Conservation (phyloP, 2,888 invertebrate genomes). For the Aromia moschata region DNA sequence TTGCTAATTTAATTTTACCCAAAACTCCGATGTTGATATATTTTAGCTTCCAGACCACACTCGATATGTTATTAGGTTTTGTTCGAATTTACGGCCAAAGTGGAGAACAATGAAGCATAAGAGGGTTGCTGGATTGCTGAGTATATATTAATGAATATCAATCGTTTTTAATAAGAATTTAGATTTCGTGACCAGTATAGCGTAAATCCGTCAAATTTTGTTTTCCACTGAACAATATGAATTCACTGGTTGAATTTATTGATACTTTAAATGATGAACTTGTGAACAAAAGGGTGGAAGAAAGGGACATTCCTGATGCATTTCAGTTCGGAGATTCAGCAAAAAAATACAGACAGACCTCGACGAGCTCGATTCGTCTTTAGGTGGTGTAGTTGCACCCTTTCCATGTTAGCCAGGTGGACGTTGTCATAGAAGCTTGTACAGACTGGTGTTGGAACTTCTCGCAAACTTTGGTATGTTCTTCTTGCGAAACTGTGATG, state of each 20-base stretch:
- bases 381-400: too few species aligned
- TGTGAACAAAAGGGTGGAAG: too few species aligned
- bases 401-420: too few species aligned
- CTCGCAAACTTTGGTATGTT: too few species aligned
- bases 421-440: too few species aligned
- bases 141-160: neutral
- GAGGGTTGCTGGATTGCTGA: neutral
- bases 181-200: neutral
- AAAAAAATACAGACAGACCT: too few species aligned
- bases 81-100: slow-evolving; percentile 9
- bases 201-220: neutral
- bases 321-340: too few species aligned
- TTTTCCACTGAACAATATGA: neutral
- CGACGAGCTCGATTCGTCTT: too few species aligned
- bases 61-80: slow-evolving; percentile 21
- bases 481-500: too few species aligned
- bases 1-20: slow-evolving; percentile 42
- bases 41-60: slow-evolving; percentile 38
- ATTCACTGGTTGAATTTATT: neutral
- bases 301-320: too few species aligned
- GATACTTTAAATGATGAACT: too few species aligned
- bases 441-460: too few species aligned
- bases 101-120: neutral
- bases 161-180: neutral
- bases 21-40: slow-evolving; percentile 40